phyloP scores from a whole-genome alignment of 2,797 vertebrate species.

The Cygnus olor region DNA sequence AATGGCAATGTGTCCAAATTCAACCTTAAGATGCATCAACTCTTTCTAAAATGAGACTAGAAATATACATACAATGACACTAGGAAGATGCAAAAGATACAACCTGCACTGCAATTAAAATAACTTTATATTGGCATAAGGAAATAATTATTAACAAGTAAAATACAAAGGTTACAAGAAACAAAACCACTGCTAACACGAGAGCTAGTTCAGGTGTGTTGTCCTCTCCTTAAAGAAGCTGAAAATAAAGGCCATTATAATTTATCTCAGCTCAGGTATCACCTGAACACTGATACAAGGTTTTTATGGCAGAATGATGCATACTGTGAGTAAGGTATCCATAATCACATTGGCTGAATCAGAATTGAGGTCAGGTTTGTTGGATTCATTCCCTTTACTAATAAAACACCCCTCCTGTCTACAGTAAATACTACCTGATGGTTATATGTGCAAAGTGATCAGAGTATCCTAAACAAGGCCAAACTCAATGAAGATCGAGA shows the following conservation, averaged over 20 bases:
- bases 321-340: neutral
- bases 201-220: neutral
- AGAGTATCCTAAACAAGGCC: neutral
- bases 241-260: neutral
- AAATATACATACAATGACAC: neutral
- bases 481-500: neutral
- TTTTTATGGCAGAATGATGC: neutral
- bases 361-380: neutral
- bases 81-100: neutral
- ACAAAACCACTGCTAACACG: neutral
- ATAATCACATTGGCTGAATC: neutral
- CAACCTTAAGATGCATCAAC: neutral
- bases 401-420: neutral
- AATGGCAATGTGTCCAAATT: neutral
- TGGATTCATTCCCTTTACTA: neutral
- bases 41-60: neutral
- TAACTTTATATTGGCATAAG: neutral
- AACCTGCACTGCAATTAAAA: neutral
- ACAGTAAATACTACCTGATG: neutral
- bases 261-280: neutral
- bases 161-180: neutral
- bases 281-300: neutral
- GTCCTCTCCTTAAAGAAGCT: neutral
- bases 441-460: neutral
- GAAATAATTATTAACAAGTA: neutral